Evolutionary conservation across 1,140 invertebrate genomes (phyloP), one percentile per base, ranked within the genome.

Genomic region (Drosophila orosa): DNA sequence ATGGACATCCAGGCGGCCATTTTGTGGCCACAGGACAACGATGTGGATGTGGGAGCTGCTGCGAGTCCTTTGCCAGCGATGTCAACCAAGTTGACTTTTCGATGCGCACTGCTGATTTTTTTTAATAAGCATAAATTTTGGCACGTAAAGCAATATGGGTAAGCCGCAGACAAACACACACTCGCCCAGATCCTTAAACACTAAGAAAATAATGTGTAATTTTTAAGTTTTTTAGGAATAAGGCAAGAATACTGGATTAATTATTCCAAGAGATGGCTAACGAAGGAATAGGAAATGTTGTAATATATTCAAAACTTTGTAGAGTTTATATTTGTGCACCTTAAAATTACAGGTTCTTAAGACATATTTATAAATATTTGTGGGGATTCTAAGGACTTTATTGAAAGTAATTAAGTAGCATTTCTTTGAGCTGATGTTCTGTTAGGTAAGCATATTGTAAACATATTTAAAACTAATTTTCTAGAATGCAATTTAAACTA

Each of bases 61-160:
- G 37, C 12, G 45, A 63, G 59, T 73, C 50, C 57, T 66, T 75
- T 44, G 48, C 33, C 56, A 44, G 69, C 55, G 45, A 58, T 83
- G 80, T 82, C 58, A 83, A 68, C 58, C 62, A 62, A 78, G 65
- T 76, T 80, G 71, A 76, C 80, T 85, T 76, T 80, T 78, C 61
- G 80, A 78, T 83, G 74, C 79, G 79, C 80, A 83, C 62, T 81
- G 80, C 68, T 83, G 72, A 76, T 80, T 85, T 85, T 77, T 77
- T 83, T 83, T 85, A 83, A 83, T 83, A 85, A 85, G 77, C 81
- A 85, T 85, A 83, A 50, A 85, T 83, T 85, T 80, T 61, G 80
- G 75, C 78, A 80, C 71, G 72, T 63, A 71, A 76, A 73, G 77
- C 81, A 62, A 65, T 66, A 84, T 76, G 61, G 71, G 74, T 67